Evolutionary conservation across 92 coral and sea anemone species (phyloP).

Genomic region (Phenganax subtilis): DNA sequence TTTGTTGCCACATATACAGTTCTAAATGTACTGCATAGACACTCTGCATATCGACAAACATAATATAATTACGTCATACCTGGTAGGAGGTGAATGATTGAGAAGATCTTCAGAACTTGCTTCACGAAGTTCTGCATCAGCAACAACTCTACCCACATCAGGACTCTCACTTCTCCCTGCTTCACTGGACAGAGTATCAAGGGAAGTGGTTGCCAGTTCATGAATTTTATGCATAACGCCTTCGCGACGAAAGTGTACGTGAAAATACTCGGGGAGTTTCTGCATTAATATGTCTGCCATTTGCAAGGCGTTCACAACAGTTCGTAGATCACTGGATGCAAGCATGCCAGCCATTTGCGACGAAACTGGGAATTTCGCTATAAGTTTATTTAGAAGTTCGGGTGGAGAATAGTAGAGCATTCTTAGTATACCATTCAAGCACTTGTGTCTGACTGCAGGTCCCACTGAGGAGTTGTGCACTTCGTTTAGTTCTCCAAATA

Average conservation of each 20-base stretch:
- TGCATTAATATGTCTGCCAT: conserved; percentile 98
- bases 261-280: conserved; percentile 86
- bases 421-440: conserved; percentile 86
- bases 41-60: not conserved
- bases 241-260: conserved; percentile 91
- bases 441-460: conserved; percentile 82
- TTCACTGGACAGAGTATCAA: conserved; percentile 27
- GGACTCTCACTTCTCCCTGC: not conserved
- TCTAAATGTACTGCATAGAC: too few relatives aligned
- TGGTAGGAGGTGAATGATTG: conserved; percentile 15
- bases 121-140: conserved; percentile 10
- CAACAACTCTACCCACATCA: conserved; percentile 10
- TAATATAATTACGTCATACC: conserved; percentile 9
- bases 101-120: conserved; percentile 2
- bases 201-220: conserved; percentile 70
- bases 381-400: conserved; percentile 69
- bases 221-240: conserved; percentile 97
- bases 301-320: conserved; percentile 91
- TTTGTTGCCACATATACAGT: too few relatives aligned
- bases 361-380: conserved; percentile 84
- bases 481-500: conserved; percentile 87
- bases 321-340: conserved; percentile 79
- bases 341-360: conserved; percentile 96
- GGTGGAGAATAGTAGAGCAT: conserved; percentile 92
- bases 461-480: conserved; percentile 97